Evolutionary conservation across 2,888 invertebrate genomes (phyloP).

Genomic region (Tridacna gigas): DNA sequence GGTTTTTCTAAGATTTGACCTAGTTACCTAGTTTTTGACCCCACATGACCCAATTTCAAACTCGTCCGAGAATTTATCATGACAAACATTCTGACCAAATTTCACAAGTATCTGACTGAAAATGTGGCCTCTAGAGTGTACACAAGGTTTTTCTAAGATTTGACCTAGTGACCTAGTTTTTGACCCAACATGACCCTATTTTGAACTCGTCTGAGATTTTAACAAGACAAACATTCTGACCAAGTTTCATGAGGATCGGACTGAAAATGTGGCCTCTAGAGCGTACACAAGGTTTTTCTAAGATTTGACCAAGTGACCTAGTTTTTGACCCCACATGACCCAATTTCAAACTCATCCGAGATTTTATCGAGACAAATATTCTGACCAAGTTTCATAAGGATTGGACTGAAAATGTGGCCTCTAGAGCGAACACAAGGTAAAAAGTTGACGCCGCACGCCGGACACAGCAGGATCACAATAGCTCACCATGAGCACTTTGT

Average conservation of each 20-base stretch:
- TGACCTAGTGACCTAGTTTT: no score
- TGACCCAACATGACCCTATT: not conserved
- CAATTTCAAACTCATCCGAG: not conserved
- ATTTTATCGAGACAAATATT: not conserved
- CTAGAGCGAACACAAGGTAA: no score
- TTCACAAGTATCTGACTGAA: not conserved
- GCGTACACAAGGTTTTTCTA: no score
- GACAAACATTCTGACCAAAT: not conserved
- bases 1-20: no score
- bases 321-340: not conserved
- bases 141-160: no score
- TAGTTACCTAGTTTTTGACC: no score
- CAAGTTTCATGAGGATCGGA: not conserved
- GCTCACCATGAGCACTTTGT: no score
- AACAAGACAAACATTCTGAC: not conserved
- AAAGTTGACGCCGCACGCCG: no score
- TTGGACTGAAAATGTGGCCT: not conserved
- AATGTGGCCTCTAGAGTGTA: not conserved
- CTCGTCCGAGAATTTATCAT: not conserved
- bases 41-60: no score
- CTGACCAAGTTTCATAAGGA: not conserved
- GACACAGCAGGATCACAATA: no score
- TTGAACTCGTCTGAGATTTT: not conserved
- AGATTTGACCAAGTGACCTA: no score
- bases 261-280: no score